These are phyloP conservation scores for Marcusenius ussheri DNA, from an alignment of 2,113 vertebrate genomes.

Conservation along the genomic window DNA sequence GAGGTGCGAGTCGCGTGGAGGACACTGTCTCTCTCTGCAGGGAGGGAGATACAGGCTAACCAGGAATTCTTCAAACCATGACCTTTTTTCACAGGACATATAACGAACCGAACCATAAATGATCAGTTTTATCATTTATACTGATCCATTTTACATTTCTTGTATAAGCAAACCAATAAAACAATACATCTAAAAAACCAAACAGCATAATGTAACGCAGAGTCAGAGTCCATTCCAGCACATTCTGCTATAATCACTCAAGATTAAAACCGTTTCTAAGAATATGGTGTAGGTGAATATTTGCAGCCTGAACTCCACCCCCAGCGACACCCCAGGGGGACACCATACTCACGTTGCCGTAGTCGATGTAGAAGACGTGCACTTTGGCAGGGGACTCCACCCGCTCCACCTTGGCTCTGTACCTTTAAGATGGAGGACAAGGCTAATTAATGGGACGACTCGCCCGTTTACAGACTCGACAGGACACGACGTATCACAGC, in stretches of 20 bases:
- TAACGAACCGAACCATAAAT: not conserved
- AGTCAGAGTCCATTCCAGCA: not conserved
- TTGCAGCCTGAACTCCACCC: not conserved
- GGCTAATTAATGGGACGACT: conserved; percentile 14
- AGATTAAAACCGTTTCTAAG: not conserved
- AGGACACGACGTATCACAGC: not conserved
- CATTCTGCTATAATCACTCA: not conserved
- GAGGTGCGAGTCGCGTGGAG: conserved; percentile 67
- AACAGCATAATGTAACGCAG: not conserved
- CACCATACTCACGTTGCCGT: conserved; percentile 83
- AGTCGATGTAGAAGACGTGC: conserved; percentile 94
- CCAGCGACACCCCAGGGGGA: not conserved
- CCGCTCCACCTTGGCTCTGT: conserved; percentile 89
- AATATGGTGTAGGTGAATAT: not conserved
- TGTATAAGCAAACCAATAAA: not conserved
- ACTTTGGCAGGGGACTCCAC: conserved; percentile 78
- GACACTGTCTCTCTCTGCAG: conserved; percentile 79
- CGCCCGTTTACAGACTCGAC: not conserved
- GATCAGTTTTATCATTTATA: not conserved
- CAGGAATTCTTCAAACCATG: not conserved
- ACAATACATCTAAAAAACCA: not conserved
- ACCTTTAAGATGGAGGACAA: conserved; percentile 62
- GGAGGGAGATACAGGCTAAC: not conserved
- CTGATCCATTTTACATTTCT: not conserved
- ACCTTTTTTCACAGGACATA: not conserved